Percentiles rank a stretch among this genome's conserved stretches.
These are phyloP conservation scores for Prunella fulvescens DNA, from an alignment of 2,113 vertebrate genomes.

Conservation along the genomic window DNA sequence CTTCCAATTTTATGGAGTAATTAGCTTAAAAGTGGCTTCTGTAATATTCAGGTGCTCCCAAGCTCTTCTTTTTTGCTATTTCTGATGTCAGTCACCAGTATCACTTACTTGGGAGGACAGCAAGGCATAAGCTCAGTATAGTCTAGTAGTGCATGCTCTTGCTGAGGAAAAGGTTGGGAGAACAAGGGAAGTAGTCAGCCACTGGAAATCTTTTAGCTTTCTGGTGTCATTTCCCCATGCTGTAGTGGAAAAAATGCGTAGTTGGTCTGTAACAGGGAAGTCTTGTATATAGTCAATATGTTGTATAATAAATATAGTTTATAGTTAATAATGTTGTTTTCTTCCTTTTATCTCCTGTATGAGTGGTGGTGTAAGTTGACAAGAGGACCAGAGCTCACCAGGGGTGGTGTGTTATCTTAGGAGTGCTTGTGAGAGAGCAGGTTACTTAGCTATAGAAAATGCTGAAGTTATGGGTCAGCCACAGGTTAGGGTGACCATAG, in stretches of 20 bases:
- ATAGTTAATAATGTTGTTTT: background rate
- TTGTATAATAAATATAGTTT: background rate
- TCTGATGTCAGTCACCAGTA: background rate
- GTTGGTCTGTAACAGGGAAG: background rate
- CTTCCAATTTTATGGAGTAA: background rate
- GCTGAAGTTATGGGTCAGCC: background rate
- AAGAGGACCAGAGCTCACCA: background rate
- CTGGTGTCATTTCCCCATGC: background rate
- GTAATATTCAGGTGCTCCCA: background rate
- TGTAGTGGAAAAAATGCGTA: background rate
- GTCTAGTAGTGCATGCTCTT: background rate
- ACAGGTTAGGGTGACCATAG: background rate
- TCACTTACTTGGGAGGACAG: background rate
- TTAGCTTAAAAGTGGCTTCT: background rate
- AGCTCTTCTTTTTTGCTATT: background rate
- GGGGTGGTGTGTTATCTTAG: background rate
- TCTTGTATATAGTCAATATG: background rate
- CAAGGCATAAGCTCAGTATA: background rate
- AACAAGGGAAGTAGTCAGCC: background rate
- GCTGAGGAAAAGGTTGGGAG: background rate
- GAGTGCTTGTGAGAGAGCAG: background rate
- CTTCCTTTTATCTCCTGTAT: background rate
- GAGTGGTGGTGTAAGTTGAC: background rate
- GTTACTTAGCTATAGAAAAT: background rate
- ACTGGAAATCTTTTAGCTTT: background rate